phyloP scores from a whole-genome alignment of 2,888 invertebrate genomes.

The Aplocera efformata region DNA sequence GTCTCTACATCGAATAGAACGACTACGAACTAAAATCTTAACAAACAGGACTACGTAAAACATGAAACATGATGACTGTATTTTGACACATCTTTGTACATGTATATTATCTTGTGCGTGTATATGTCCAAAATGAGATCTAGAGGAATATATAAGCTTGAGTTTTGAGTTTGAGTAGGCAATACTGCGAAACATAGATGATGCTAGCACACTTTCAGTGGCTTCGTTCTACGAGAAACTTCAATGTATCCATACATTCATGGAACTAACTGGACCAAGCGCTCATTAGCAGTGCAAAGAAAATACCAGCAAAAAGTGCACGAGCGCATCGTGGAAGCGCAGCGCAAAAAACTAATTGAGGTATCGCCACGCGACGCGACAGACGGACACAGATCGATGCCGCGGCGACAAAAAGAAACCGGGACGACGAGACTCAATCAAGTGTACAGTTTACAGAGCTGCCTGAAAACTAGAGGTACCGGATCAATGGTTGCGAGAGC shows the following conservation, averaged over 20 bases:
- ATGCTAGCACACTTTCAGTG: too few relatives aligned
- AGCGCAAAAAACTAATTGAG: conserved; percentile 34
- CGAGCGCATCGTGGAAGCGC: conserved; percentile 32
- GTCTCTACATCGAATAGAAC: too few relatives aligned
- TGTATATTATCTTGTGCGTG: too few relatives aligned
- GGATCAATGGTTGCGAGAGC: too few relatives aligned
- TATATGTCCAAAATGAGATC: too few relatives aligned
- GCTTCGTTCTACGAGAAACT: conserved; percentile 6
- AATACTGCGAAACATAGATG: too few relatives aligned
- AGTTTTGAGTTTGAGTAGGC: too few relatives aligned
- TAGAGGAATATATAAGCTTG: too few relatives aligned
- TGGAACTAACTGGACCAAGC: conserved; percentile 35
- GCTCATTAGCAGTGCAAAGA: conserved; percentile 32
- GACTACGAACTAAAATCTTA: too few relatives aligned
- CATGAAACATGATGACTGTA: too few relatives aligned
- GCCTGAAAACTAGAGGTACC: background rate
- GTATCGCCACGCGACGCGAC: conserved; percentile 37
- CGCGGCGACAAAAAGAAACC: conserved; percentile 39
- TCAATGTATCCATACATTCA: conserved; percentile 1
- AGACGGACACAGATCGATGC: conserved; percentile 23
- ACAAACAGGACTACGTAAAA: too few relatives aligned
- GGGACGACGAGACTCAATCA: conserved; percentile 40
- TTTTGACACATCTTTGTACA: too few relatives aligned
- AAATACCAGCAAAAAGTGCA: conserved; percentile 33
- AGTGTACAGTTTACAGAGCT: conserved; percentile 26